These are phyloP conservation scores for Porphyrio hochstetteri DNA, from an alignment of 2,113 vertebrate species.

Conservation along the genomic window DNA sequence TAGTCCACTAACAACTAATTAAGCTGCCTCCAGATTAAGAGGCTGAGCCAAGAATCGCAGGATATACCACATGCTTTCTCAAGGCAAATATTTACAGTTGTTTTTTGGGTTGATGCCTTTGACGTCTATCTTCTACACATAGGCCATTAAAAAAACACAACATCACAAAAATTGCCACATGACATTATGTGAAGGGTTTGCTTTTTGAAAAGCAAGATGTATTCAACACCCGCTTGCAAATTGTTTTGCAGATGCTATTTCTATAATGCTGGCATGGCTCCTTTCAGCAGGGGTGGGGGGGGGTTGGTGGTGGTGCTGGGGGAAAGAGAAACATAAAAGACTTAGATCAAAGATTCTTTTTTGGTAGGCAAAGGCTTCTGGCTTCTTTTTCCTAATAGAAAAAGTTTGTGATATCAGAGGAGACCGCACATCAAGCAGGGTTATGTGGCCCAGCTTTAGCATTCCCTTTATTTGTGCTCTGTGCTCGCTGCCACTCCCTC, in stretches of 20 bases:
- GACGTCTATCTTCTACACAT: slow-evolving; percentile 11
- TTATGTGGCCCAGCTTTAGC: slow-evolving; percentile 55
- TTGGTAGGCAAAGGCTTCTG: slow-evolving; percentile 71
- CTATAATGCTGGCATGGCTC: slow-evolving; percentile 58
- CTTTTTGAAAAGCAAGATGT: slow-evolving; percentile 43
- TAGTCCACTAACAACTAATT: slow-evolving; percentile 70
- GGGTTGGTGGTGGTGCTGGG: neutral
- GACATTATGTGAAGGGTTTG: slow-evolving; percentile 41
- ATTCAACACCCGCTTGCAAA: neutral
- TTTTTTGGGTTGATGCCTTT: neutral
- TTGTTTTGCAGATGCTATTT: slow-evolving; percentile 59
- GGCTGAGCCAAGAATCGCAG: slow-evolving; percentile 10
- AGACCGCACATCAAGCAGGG: slow-evolving; percentile 62
- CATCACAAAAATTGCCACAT: slow-evolving; percentile 28
- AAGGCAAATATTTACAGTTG: slow-evolving; percentile 44
- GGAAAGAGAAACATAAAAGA: slow-evolving; percentile 57
- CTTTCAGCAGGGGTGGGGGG: neutral
- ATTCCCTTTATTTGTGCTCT: slow-evolving; percentile 6
- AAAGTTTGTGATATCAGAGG: slow-evolving; percentile 70
- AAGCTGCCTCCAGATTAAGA: slow-evolving; percentile 47
- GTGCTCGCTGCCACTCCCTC: neutral
- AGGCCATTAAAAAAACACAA: slow-evolving; percentile 22
- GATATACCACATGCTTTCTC: slow-evolving; percentile 62
- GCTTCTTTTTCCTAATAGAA: slow-evolving; percentile 70
- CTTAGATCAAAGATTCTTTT: slow-evolving; percentile 68